Evolutionary conservation across 2,888 invertebrate species (phyloP).

Genomic region (Parelbella ahira): DNA sequence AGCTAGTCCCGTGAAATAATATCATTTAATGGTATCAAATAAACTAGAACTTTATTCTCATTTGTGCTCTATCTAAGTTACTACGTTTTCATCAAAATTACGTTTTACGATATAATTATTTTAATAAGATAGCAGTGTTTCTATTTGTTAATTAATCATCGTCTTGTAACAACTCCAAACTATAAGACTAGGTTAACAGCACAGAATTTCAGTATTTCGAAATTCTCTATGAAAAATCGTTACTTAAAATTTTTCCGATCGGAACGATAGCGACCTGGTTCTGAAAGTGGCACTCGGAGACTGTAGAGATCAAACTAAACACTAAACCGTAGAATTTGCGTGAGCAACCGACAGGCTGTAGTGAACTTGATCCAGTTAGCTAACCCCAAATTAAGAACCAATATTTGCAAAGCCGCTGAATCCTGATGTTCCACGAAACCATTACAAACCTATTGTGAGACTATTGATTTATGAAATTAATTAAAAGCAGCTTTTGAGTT

Average conservation of each 20-base stretch:
- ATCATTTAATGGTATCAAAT: no score
- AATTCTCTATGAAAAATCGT: no score
- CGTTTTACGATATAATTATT: no score
- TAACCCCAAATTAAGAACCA: slow-evolving; percentile 2
- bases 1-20: no score
- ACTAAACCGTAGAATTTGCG: slow-evolving; percentile 24
- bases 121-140: no score
- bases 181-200: no score
- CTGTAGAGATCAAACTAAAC: slow-evolving; percentile 23
- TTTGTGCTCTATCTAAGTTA: no score
- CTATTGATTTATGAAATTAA: slow-evolving; percentile 17
- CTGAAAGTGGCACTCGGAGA: not conserved
- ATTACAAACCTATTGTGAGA: slow-evolving; percentile 3
- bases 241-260: slow-evolving; percentile 8
- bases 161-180: no score
- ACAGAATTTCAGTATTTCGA: slow-evolving; percentile 6
- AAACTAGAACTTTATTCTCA: no score
- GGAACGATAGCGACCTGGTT: slow-evolving; percentile 10
- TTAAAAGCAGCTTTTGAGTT: slow-evolving; percentile 15
- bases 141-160: slow-evolving; percentile 13
- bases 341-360: slow-evolving; percentile 14
- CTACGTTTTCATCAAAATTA: slow-evolving; percentile 22
- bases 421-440: not conserved
- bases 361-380: slow-evolving; percentile 16
- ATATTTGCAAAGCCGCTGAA: slow-evolving; percentile 10